These are phyloP conservation scores for Sitta carolinensis DNA, from an alignment of 2,797 vertebrate genomes.

Conservation along the genomic window DNA sequence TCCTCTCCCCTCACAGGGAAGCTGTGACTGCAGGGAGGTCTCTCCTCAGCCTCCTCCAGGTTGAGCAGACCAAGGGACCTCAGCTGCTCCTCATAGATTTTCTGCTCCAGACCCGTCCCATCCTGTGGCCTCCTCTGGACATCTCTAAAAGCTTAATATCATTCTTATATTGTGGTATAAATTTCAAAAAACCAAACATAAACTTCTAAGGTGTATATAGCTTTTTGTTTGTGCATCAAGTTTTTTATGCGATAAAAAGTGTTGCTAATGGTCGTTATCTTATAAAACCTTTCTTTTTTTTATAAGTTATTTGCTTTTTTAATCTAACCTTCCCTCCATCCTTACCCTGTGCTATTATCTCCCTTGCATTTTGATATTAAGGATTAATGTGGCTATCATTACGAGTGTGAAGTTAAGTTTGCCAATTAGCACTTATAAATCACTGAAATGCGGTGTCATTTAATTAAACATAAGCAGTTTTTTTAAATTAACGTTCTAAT, in stretches of 20 bases:
- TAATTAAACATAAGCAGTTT: constrained; percentile 50
- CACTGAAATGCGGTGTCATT: not conserved
- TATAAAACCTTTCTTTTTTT: not conserved
- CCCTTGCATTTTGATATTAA: not conserved
- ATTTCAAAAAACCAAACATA: not conserved
- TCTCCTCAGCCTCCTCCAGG: not conserved
- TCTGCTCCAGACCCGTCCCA: not conserved
- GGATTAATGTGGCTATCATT: constrained; percentile 28
- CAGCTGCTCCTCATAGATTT: not conserved
- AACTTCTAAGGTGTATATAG: not conserved
- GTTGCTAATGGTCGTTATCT: not conserved
- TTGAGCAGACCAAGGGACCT: not conserved
- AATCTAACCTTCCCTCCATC: not conserved
- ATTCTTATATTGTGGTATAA: not conserved
- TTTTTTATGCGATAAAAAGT: not conserved
- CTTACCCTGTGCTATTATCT: not conserved
- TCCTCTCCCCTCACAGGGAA: not conserved
- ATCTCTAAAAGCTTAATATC: not conserved
- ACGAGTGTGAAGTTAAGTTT: not conserved
- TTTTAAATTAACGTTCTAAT: constrained; percentile 54
- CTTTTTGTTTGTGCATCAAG: not conserved
- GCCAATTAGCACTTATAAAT: constrained; percentile 53
- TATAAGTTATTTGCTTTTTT: not conserved
- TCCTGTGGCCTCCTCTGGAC: not conserved
- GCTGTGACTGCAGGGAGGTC: not conserved